A percentile compares a stretch with the other conserved stretches of the same genome.
Evolutionary conservation across 2,888 invertebrate species (phyloP).

Genomic region (Glyphotaelius pellucidus): DNA sequence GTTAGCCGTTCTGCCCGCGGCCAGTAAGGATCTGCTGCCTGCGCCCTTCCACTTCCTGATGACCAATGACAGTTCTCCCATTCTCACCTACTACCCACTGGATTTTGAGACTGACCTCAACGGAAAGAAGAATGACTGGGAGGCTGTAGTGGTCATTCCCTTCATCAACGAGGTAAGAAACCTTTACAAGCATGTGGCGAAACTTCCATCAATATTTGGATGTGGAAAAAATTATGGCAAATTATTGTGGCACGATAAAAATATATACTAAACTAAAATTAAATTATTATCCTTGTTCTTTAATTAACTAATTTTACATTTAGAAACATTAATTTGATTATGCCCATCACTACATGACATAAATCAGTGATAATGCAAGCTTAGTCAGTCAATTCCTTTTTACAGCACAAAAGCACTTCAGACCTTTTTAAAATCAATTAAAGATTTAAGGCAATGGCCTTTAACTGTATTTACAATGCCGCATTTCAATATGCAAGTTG

Average conservation of each 20-base stretch:
- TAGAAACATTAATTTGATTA: too few relatives aligned
- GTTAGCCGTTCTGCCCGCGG: constrained; percentile 91
- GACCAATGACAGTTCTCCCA: constrained; percentile 84
- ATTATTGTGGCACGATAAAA: neutral
- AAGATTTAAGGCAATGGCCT: neutral
- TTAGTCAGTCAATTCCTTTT: neutral
- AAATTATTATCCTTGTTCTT: neutral
- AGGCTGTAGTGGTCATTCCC: constrained; percentile 94
- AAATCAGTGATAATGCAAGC: too few relatives aligned
- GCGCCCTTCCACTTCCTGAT: constrained; percentile 85
- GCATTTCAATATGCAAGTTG: neutral
- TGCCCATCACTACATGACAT: too few relatives aligned
- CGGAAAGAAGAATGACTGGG: constrained; percentile 98
- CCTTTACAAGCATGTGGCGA: neutral
- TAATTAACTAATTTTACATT: too few relatives aligned
- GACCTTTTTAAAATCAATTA: neutral
- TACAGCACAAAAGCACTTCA: neutral
- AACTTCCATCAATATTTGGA: neutral
- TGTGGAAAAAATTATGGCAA: neutral
- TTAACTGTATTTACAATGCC: neutral
- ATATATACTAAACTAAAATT: neutral
- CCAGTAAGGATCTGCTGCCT: constrained; percentile 89
- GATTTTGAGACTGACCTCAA: constrained; percentile 96
- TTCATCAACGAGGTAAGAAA: constrained; percentile 89
- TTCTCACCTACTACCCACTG: constrained; percentile 93